Percentiles rank a stretch among this genome's conserved stretches.
phyloP scores from a whole-genome alignment of 2,113 vertebrate species.

The Parotia lawesii region DNA sequence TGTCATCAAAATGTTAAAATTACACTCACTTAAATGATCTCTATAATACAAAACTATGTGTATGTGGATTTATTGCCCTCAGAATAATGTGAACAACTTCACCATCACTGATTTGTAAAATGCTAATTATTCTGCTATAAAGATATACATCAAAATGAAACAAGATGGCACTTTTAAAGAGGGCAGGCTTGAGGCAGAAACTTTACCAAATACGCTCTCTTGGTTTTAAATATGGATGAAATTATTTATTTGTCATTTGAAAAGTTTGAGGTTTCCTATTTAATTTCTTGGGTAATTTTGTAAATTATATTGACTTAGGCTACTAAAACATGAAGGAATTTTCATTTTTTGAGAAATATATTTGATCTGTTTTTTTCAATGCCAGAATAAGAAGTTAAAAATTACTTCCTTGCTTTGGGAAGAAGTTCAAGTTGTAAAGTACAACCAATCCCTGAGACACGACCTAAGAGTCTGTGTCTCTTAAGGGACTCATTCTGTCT shows the following conservation, averaged over 20 bases:
- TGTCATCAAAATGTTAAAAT: constrained; percentile 71
- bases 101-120: constrained; percentile 34
- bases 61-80: constrained; percentile 34
- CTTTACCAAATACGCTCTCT: neutral
- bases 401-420: neutral
- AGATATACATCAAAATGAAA: constrained; percentile 36
- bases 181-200: neutral
- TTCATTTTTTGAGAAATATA: neutral
- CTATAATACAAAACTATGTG: constrained; percentile 9
- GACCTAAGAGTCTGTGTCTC: neutral
- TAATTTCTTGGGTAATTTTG: neutral
- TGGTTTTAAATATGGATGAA: neutral
- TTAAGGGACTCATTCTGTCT: constrained; percentile 2
- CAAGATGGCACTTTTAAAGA: neutral
- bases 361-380: neutral
- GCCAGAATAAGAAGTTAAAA: neutral
- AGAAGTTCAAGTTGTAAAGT: neutral
- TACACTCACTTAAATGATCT: constrained; percentile 47
- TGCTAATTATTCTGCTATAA: constrained; percentile 22
- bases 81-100: constrained; percentile 14
- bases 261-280: neutral
- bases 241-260: neutral
- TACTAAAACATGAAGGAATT: neutral
- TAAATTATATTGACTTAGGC: neutral
- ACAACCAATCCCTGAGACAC: neutral